Percentiles rank a stretch among this genome's conserved stretches.
Evolutionary conservation across 2,888 invertebrate species (phyloP).

Genomic region (Vannuccia rotundouncinata): DNA sequence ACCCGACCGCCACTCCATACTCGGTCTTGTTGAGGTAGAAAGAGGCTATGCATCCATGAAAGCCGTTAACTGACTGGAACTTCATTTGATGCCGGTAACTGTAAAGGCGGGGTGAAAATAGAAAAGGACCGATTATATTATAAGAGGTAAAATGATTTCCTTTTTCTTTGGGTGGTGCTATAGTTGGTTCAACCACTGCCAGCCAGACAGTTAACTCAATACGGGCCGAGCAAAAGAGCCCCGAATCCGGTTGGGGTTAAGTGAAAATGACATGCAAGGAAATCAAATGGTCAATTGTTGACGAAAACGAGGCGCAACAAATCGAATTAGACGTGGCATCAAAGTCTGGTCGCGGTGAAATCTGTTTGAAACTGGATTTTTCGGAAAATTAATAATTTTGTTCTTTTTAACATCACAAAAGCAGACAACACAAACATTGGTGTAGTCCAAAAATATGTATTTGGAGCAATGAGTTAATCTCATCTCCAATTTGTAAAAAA

Average conservation of each 20-base stretch:
- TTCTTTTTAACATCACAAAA: too few species aligned
- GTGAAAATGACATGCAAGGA: neutral
- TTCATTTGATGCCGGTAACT: conserved; percentile 12
- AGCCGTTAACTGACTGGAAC: conserved; percentile 3
- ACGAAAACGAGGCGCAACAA: neutral
- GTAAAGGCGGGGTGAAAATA: neutral
- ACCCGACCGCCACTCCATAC: neutral
- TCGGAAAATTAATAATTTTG: too few species aligned
- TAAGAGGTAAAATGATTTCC: neutral
- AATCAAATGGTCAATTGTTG: neutral
- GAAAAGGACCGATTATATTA: neutral
- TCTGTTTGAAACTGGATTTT: too few species aligned
- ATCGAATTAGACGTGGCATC: neutral
- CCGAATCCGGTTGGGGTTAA: too few species aligned
- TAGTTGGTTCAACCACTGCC: too few species aligned
- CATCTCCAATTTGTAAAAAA: too few species aligned
- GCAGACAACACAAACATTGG: too few species aligned
- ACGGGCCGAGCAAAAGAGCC: too few species aligned
- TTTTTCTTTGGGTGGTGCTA: neutral
- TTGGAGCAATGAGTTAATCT: too few species aligned
- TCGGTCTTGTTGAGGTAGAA: conserved; percentile 28
- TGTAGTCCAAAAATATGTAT: too few species aligned
- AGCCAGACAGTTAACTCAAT: too few species aligned
- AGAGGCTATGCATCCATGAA: conserved; percentile 31
- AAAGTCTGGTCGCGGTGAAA: too few species aligned